Percentiles rank a stretch among this genome's conserved stretches.
Evolutionary conservation across 2,888 invertebrate genomes (phyloP).

Genomic region (Helicoverpa assulta): DNA sequence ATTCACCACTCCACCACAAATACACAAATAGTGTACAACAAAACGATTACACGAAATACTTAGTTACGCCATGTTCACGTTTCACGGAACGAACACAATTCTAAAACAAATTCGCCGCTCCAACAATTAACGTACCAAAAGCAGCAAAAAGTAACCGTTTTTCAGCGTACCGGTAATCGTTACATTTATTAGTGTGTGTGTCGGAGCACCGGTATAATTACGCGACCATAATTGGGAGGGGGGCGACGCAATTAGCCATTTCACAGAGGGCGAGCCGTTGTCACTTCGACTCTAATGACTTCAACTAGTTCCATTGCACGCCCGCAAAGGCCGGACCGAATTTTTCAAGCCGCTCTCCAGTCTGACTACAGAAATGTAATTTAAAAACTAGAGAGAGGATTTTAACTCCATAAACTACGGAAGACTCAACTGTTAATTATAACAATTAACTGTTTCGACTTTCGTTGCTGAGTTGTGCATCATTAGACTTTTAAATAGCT

Average conservation of each 20-base stretch:
- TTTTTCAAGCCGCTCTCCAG: conserved; percentile 57
- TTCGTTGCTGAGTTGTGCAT: conserved; percentile 34
- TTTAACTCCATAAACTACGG: conserved; percentile 43
- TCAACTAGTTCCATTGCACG: conserved; percentile 58
- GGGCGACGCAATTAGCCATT: conserved; percentile 72
- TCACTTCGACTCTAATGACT: conserved; percentile 71
- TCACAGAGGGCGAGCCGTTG: conserved; percentile 66
- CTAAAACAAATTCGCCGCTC: conserved; percentile 16
- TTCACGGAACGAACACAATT: neutral
- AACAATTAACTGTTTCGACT: conserved; percentile 33
- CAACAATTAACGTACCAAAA: conserved; percentile 32
- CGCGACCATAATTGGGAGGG: conserved; percentile 68
- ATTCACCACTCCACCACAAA: neutral
- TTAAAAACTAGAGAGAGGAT: conserved; percentile 45
- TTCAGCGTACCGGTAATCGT: conserved; percentile 51
- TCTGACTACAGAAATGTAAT: conserved; percentile 50
- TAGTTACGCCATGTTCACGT: neutral
- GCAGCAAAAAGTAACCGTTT: conserved; percentile 43
- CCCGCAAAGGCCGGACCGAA: conserved; percentile 57
- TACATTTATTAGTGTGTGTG: conserved; percentile 66
- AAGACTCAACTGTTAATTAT: conserved; percentile 39
- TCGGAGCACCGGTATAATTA: conserved; percentile 69
- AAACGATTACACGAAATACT: neutral
- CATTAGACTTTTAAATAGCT: conserved; percentile 24
- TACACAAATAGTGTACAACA: neutral